Evolutionary conservation across 2,113 vertebrate species (phyloP), one percentile per base, ranked within the genome.

Genomic region (Ictalurus furcatus): DNA sequence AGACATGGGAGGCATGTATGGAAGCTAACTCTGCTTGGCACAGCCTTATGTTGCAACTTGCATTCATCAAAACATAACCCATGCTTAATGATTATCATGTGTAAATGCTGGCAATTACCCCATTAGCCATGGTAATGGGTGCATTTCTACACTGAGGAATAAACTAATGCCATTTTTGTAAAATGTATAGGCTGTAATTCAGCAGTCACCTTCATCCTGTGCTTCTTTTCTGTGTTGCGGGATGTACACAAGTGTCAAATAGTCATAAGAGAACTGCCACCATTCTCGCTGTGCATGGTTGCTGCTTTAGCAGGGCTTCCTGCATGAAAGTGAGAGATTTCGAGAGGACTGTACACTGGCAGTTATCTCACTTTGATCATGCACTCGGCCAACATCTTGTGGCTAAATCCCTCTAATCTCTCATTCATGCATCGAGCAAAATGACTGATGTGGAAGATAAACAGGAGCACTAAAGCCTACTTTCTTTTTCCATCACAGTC

Each of bases 331-430:
- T 58, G 30, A 73, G n/a, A 37, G 48, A 37, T 59, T 59, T 76
- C 54, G 12, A 74, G 34, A 28, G 69, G 34, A 74, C 34, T n/a
- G 23, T 48, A 54, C 28, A 21, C 84, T 52, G 71, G 1, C 44
- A 0, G 2, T 54, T 87, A 65, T 87, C 63, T 87, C 37, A 16
- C 65, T 61, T 28, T 54, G n/a, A 74, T 84, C 54, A 48, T 40
- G 28, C 19, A 19, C 87, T 37, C 11, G 1, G 48, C 69, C 56
- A 79, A 79, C n/a, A 69, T 52, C 83, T 40, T 79, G 21, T 34
- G 7, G 21, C 30, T 65, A 83, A 78, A 89, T 85, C 58, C 71
- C 59, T 85, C 61, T 85, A 54, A 78, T 85, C 58, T 85, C 48
- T 85, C 40, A 40, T 65, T 63, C 37, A 56, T 65, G 83, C 71